phyloP scores from a whole-genome alignment of 2,888 invertebrate genomes.

The Stramonita haemastoma region DNA sequence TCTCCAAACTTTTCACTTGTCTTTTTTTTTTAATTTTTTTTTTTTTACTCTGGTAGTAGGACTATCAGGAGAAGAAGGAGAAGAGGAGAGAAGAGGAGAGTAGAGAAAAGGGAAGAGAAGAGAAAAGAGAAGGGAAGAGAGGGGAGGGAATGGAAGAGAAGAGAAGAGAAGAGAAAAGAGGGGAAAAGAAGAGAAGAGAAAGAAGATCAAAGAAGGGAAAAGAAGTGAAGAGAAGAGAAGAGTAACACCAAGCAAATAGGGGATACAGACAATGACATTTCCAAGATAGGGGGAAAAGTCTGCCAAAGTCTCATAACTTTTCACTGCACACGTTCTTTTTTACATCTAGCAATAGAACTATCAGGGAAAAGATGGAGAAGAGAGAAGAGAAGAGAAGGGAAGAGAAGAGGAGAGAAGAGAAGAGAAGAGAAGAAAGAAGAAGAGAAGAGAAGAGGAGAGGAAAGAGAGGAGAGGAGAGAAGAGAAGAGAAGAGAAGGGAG shows the following conservation, averaged over 20 bases:
- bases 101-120: not conserved
- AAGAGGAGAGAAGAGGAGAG: not conserved
- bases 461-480: not conserved
- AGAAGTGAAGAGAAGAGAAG: no score
- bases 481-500: conserved; percentile 15
- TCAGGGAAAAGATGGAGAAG: not conserved
- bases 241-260: no score
- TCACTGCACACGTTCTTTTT: no score
- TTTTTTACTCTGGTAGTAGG: no score
- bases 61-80: not conserved
- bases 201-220: not conserved
- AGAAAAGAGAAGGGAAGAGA: not conserved
- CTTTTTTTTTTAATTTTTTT: no score
- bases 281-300: no score
- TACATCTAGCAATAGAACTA: no score
- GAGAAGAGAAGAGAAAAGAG: not conserved
- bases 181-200: not conserved
- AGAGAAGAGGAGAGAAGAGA: not conserved
- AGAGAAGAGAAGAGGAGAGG: not conserved
- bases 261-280: no score
- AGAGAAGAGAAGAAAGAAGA: no score
- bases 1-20: no score
- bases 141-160: not conserved
- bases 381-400: not conserved
- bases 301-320: no score